These are phyloP conservation scores for Scaeva pyrastri DNA, from an alignment of 2,888 invertebrate species.

Conservation along the genomic window DNA sequence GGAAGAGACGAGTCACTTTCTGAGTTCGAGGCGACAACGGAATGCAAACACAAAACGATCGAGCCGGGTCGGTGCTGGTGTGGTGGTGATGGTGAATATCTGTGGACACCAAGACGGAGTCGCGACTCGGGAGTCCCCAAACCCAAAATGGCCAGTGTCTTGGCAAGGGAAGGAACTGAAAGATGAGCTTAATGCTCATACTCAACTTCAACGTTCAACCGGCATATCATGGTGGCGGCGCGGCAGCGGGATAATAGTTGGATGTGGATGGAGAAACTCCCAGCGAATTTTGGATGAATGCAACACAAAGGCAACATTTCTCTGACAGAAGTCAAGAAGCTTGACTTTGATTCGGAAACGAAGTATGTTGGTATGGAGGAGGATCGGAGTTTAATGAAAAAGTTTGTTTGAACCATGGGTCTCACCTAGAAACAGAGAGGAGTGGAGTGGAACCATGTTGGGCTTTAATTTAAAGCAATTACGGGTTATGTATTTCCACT, in stretches of 20 bases:
- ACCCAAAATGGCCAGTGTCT: conserved; percentile 16
- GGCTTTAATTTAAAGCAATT: conserved; percentile 59
- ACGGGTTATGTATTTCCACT: conserved; percentile 57
- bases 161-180: conserved; percentile 18
- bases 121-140: too few species aligned
- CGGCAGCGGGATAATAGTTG: too few species aligned
- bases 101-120: conserved; percentile 16
- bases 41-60: conserved; percentile 48
- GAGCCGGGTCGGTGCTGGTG: background rate
- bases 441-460: conserved; percentile 9
- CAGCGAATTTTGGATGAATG: conserved; percentile 8
- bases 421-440: conserved; percentile 3
- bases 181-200: conserved; percentile 24
- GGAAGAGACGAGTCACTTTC: conserved; percentile 13
- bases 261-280: background rate
- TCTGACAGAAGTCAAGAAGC: conserved; percentile 26
- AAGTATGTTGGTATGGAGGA: conserved; percentile 24
- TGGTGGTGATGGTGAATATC: background rate
- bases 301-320: conserved; percentile 1
- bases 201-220: too few species aligned
- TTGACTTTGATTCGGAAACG: conserved; percentile 40
- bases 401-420: conserved; percentile 48
- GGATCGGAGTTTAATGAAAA: conserved; percentile 1
- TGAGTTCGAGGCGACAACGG: conserved; percentile 13
- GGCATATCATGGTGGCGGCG: too few species aligned